phyloP scores from a whole-genome alignment of 2,888 invertebrate genomes.

The Caenorhabditis japonica region DNA sequence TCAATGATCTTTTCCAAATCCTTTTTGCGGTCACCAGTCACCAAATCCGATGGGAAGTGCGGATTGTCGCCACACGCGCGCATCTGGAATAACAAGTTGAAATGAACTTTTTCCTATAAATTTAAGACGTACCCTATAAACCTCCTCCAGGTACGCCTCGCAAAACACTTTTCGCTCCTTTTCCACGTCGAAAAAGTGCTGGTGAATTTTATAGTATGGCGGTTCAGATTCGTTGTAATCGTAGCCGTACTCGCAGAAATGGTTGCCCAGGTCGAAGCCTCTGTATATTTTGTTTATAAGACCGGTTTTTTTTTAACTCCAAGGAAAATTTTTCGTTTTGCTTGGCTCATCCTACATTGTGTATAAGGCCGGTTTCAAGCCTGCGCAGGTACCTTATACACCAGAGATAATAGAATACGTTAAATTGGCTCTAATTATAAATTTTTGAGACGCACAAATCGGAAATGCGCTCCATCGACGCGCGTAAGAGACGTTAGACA shows the following conservation, averaged over 20 bases:
- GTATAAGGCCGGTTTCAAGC: too few species aligned
- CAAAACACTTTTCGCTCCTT: slow-evolving; percentile 58
- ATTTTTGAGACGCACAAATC: too few species aligned
- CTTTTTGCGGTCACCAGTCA: slow-evolving; percentile 56
- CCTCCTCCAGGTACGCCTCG: slow-evolving; percentile 60
- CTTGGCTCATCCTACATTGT: too few species aligned
- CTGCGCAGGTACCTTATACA: too few species aligned
- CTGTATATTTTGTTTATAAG: too few species aligned
- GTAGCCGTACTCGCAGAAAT: slow-evolving; percentile 66
- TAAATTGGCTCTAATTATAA: too few species aligned
- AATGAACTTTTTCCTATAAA: not conserved
- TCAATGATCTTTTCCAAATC: slow-evolving; percentile 56
- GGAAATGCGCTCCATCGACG: too few species aligned
- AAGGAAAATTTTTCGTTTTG: too few species aligned
- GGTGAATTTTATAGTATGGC: slow-evolving; percentile 63
- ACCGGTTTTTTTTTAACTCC: too few species aligned
- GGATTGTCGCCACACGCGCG: slow-evolving; percentile 51
- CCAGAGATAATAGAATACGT: too few species aligned
- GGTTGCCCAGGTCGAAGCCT: slow-evolving; percentile 68
- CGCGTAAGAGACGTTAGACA: too few species aligned
- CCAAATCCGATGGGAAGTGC: slow-evolving; percentile 62
- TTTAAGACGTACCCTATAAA: slow-evolving; percentile 53
- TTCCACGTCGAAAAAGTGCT: slow-evolving; percentile 57
- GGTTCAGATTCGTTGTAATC: slow-evolving; percentile 57
- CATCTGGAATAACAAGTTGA: slow-evolving; percentile 53